Evolutionary conservation across 2,113 vertebrate genomes (phyloP).

Genomic region (Morone saxatilis): DNA sequence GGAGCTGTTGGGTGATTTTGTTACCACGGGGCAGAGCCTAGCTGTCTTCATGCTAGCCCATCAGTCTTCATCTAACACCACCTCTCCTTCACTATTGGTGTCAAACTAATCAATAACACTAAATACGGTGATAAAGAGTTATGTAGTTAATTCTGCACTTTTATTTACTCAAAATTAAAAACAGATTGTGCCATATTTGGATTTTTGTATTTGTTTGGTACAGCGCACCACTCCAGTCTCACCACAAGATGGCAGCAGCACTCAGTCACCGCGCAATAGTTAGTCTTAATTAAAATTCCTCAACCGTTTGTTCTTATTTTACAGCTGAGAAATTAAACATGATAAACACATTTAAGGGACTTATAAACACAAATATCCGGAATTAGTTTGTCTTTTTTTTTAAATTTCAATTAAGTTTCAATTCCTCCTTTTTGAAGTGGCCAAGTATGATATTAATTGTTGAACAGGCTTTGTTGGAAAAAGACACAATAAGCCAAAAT

Average conservation of each 20-base stretch:
- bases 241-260: conserved; percentile 54
- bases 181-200: background rate
- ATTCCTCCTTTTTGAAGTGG: background rate
- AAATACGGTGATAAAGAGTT: background rate
- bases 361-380: background rate
- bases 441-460: background rate
- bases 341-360: background rate
- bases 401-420: background rate
- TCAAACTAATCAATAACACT: background rate
- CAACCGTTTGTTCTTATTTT: background rate
- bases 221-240: background rate
- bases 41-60: too few relatives aligned
- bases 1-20: too few relatives aligned
- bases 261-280: background rate
- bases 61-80: too few relatives aligned
- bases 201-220: background rate
- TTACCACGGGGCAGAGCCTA: too few relatives aligned
- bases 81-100: background rate
- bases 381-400: background rate
- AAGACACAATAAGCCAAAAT: background rate
- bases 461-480: background rate
- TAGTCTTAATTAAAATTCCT: background rate
- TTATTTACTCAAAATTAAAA: background rate
- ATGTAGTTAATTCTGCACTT: background rate
- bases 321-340: background rate